These are phyloP conservation scores for Teleopsis dalmanni DNA, from an alignment of 1,140 invertebrate genomes.

Conservation along the genomic window DNA sequence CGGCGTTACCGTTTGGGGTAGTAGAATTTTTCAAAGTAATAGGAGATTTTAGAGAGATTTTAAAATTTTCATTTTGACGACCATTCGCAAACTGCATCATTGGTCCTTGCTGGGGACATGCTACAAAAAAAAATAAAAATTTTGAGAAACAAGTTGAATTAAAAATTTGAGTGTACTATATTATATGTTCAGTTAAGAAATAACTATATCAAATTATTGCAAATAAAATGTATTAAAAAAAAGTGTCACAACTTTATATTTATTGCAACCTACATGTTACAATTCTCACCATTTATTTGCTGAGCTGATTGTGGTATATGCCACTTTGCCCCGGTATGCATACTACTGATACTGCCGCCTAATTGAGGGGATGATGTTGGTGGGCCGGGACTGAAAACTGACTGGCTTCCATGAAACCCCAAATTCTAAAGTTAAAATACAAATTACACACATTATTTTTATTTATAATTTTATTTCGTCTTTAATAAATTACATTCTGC, in stretches of 20 bases:
- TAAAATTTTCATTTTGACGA: conserved; percentile 53
- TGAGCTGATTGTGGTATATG: conserved; percentile 57
- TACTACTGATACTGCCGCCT: conserved; percentile 19
- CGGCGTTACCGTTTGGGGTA: conserved; percentile 26
- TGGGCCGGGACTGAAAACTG: conserved; percentile 40
- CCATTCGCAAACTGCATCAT: conserved; percentile 42
- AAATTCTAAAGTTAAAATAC: conserved; percentile 24
- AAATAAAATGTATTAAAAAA: too few relatives aligned
- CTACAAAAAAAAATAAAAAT: conserved; percentile 14
- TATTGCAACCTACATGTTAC: too few relatives aligned
- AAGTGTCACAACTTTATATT: too few relatives aligned
- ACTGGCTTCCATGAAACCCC: conserved; percentile 44
- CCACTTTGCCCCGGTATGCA: conserved; percentile 51
- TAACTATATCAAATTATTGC: not conserved
- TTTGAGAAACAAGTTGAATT: too few relatives aligned
- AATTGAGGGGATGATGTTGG: conserved; percentile 34
- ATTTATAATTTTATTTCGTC: not conserved
- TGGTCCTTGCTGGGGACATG: conserved; percentile 37
- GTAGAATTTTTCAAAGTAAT: conserved; percentile 41
- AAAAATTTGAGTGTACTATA: too few relatives aligned
- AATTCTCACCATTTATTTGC: conserved; percentile 40
- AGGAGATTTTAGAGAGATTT: conserved; percentile 54
- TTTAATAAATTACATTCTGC: conserved; percentile 35
- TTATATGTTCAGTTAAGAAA: too few relatives aligned
- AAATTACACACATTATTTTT: not conserved